Conservation (phyloP, 2,113 vertebrate genomes). For the Rafetus swinhoei region DNA sequence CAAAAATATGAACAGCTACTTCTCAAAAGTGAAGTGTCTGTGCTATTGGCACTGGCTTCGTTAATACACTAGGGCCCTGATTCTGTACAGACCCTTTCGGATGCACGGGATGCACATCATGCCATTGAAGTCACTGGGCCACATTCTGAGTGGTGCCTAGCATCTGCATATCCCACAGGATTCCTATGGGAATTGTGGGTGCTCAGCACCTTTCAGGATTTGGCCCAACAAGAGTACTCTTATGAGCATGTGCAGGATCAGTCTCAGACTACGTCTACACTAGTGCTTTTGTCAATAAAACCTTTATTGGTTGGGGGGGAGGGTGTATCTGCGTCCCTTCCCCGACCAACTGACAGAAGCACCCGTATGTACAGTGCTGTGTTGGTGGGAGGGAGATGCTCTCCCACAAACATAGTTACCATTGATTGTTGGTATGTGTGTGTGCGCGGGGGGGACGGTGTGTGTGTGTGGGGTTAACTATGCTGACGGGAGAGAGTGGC, state of each 20-base stretch:
- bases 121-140: background rate
- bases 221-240: background rate
- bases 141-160: background rate
- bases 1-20: slow-evolving; percentile 11
- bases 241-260: background rate
- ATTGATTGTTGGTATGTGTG: too few relatives aligned
- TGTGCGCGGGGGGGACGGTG: too few relatives aligned
- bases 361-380: too few relatives aligned
- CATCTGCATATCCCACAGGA: background rate
- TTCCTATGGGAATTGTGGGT: background rate
- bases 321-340: too few relatives aligned
- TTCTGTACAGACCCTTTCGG: background rate
- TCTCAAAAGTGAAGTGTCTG: slow-evolving; percentile 7
- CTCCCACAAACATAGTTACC: too few relatives aligned
- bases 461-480: too few relatives aligned
- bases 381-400: too few relatives aligned
- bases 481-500: too few relatives aligned
- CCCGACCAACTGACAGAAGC: too few relatives aligned
- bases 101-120: background rate
- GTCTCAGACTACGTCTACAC: background rate
- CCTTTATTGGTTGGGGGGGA: too few relatives aligned
- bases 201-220: background rate
- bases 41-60: background rate
- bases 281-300: too few relatives aligned
- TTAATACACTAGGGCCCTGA: background rate